phyloP scores from a whole-genome alignment of 2,113 vertebrate genomes.

The Mellivora capensis region DNA sequence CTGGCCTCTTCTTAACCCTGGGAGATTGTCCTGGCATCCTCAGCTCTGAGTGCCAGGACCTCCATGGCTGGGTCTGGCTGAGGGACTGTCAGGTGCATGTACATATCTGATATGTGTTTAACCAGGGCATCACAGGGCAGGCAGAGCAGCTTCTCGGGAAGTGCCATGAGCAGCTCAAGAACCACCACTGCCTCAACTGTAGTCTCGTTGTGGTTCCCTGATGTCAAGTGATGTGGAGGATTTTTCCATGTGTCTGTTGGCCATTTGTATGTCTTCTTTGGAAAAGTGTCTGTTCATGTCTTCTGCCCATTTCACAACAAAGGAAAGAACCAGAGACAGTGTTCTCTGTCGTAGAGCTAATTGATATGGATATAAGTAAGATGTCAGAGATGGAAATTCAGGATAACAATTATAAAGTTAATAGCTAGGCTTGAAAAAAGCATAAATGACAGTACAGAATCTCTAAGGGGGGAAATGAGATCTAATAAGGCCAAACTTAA shows the following conservation, averaged over 20 bases:
- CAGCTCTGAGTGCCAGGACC: neutral
- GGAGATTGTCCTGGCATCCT: neutral
- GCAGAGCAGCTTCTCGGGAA: slow-evolving; percentile 64
- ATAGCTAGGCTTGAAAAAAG: too few relatives aligned
- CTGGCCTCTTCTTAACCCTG: neutral
- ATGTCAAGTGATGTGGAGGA: neutral
- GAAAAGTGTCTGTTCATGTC: too few relatives aligned
- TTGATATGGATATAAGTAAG: too few relatives aligned
- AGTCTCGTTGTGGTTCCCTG: neutral
- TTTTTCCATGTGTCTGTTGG: neutral
- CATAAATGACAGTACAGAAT: too few relatives aligned
- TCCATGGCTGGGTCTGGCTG: neutral
- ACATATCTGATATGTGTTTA: slow-evolving; percentile 44
- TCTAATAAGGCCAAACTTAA: too few relatives aligned
- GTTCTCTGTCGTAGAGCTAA: too few relatives aligned
- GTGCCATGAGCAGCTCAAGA: slow-evolving; percentile 71
- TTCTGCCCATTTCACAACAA: too few relatives aligned
- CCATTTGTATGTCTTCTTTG: too few relatives aligned
- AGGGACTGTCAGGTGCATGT: slow-evolving; percentile 18
- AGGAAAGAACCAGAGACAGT: too few relatives aligned
- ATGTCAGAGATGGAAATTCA: too few relatives aligned
- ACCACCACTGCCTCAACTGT: slow-evolving; percentile 70
- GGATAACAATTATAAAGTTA: too few relatives aligned
- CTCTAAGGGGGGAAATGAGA: too few relatives aligned
- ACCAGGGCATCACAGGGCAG: slow-evolving; percentile 58